Base-by-base conservation (phyloP, 2,888 invertebrate species). In the Alloplasta piceator region DNA sequence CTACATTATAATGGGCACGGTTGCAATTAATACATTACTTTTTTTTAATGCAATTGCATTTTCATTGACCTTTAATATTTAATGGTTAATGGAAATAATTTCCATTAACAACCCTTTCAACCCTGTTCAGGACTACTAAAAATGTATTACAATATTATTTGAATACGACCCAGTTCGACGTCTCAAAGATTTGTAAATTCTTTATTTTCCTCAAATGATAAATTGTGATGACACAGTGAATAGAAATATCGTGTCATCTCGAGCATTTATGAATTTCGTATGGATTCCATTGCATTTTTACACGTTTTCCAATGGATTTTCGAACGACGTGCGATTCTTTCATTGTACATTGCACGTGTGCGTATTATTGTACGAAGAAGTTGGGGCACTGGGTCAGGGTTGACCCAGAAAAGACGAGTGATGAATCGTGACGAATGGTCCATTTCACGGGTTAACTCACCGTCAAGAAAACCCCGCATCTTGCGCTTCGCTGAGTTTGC, bases 401-500 rank as follows among this genome's bases (percentile, higher is more conserved):
- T 60, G 16, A 48, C 55, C 41, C 56, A 71, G 50, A 52, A 39
- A 41, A 77, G 64, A 71, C 55, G 61, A 71, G 64, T 66, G 64
- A 77, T 48, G 58, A 63, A 77, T 71, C 71, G 77, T 71, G 71
- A 77, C 70, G 41, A 77, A 77, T 58, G 41, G 64, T 71, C 36
- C 52, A 38, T 50, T 64, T 71, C 10, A 50, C 64, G 71, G 56
- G 71, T 64, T 64, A 77, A 58, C 64, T 48, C 63, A 36, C 10
- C 14, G 39, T 36, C 46, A 48, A 64, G 48, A 48, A n/a, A 9
- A 48, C 60, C 39, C n/a, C 12, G 6, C 41, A 12, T 72, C 26
- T 26, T 26, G 26, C 46, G 48, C 55, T 56, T 55, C 38, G 43
- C 16, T 55, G 63, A 48, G 48, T 10, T 26, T 26, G 26, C 52